phyloP scores from a whole-genome alignment of 2,113 vertebrate genomes.

The Rhynchopsitta pachyrhyncha region DNA sequence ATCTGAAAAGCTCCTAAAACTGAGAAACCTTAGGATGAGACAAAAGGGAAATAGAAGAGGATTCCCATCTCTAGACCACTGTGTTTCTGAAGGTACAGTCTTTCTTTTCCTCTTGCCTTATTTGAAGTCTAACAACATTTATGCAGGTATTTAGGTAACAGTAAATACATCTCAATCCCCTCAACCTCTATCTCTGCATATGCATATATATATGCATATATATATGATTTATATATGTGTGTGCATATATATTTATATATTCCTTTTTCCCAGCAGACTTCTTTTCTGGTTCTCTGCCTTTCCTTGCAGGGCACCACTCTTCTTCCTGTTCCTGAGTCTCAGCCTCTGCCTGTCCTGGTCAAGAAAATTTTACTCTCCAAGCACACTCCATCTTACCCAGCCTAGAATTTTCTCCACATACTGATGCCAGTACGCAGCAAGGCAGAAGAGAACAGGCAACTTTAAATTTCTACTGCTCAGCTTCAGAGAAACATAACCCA shows the following conservation, averaged over 20 bases:
- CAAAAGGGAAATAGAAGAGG: not conserved
- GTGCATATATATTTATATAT: not conserved
- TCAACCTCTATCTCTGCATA: not conserved
- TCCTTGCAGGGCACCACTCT: not conserved
- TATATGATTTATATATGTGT: not conserved
- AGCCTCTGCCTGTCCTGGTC: not conserved
- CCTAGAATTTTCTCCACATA: not conserved
- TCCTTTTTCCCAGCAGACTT: not conserved
- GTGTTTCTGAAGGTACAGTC: not conserved
- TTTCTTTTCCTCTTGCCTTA: not conserved
- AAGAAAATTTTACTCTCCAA: not conserved
- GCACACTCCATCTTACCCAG: not conserved
- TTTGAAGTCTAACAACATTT: not conserved
- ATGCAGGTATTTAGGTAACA: not conserved
- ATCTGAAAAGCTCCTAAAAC: not conserved
- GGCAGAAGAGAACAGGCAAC: not conserved
- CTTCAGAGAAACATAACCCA: not conserved
- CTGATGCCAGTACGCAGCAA: not conserved
- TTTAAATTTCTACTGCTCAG: not conserved
- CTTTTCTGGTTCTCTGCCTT: not conserved
- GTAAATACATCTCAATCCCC: accelerated
- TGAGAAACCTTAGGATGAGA: not conserved
- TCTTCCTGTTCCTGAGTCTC: not conserved
- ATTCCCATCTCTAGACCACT: not conserved
- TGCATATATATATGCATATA: not conserved